Evolutionary conservation across 2,113 vertebrate genomes (phyloP).

Genomic region (Antennarius striatus): DNA sequence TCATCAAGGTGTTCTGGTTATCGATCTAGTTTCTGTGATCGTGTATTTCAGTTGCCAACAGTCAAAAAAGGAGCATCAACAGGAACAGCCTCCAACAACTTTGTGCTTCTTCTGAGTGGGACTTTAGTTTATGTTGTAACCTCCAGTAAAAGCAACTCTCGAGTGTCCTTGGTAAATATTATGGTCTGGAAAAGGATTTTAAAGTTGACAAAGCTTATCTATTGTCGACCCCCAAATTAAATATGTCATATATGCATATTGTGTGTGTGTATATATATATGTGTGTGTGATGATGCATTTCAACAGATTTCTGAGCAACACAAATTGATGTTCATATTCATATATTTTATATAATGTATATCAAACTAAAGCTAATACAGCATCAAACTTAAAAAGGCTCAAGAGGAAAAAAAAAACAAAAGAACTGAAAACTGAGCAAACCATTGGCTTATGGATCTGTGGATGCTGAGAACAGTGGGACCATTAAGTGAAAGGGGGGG

Average conservation of each 20-base stretch:
- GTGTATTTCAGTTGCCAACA: too few relatives aligned
- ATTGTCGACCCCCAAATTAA: too few relatives aligned
- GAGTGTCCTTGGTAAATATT: too few relatives aligned
- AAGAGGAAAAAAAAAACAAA: slow-evolving; percentile 45
- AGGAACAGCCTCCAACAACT: too few relatives aligned
- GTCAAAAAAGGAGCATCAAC: too few relatives aligned
- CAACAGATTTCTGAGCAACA: slow-evolving; percentile 69
- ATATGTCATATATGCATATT: not conserved
- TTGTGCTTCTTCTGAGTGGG: too few relatives aligned
- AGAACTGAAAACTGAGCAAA: slow-evolving; percentile 51
- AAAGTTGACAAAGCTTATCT: too few relatives aligned
- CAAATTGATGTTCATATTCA: slow-evolving; percentile 76
- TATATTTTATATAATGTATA: slow-evolving; percentile 84
- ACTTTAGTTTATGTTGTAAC: too few relatives aligned
- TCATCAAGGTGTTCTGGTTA: too few relatives aligned
- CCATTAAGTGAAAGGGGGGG: not conserved
- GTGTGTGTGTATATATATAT: slow-evolving; percentile 9
- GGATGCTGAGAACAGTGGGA: slow-evolving; percentile 60
- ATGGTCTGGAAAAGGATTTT: too few relatives aligned
- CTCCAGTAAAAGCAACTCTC: too few relatives aligned
- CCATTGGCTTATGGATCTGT: slow-evolving; percentile 51
- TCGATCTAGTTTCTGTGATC: too few relatives aligned
- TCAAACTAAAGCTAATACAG: slow-evolving; percentile 85
- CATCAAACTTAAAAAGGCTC: slow-evolving; percentile 80
- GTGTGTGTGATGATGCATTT: slow-evolving; percentile 17